Percentiles rank a stretch among this genome's conserved stretches.
Conservation (phyloP, 2,113 vertebrate genomes). For the Hylia prasina region DNA sequence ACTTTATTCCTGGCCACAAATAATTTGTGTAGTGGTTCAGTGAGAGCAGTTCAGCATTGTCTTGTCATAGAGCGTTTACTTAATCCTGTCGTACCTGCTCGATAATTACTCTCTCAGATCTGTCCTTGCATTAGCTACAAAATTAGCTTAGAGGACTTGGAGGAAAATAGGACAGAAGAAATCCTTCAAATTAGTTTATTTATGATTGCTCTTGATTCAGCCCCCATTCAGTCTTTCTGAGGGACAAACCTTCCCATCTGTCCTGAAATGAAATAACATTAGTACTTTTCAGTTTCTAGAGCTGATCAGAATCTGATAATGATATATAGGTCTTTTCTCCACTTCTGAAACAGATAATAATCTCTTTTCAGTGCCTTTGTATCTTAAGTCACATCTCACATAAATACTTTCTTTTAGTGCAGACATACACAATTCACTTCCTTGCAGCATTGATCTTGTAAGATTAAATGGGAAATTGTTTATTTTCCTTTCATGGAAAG, state of each 20-base stretch:
- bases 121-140: constrained; percentile 24
- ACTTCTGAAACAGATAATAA: not conserved
- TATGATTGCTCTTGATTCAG: not conserved
- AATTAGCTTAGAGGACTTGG: constrained; percentile 45
- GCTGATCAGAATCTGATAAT: constrained; percentile 1
- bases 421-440: not conserved
- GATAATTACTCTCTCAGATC: constrained; percentile 55
- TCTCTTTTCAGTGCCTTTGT: constrained; percentile 5
- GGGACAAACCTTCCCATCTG: not conserved
- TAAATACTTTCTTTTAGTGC: constrained; percentile 1
- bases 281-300: not conserved
- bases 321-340: not conserved
- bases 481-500: constrained; percentile 7
- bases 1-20: constrained; percentile 57
- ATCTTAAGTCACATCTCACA: not conserved
- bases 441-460: not conserved
- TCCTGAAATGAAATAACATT: not conserved
- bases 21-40: constrained; percentile 34
- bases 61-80: constrained; percentile 24
- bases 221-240: not conserved
- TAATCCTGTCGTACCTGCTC: constrained; percentile 40
- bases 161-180: not conserved
- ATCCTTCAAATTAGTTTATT: constrained; percentile 4
- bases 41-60: constrained; percentile 15
- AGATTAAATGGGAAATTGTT: not conserved